These are phyloP conservation scores for Eupithecia pulchellata DNA, from an alignment of 2,888 invertebrate species.

Conservation along the genomic window DNA sequence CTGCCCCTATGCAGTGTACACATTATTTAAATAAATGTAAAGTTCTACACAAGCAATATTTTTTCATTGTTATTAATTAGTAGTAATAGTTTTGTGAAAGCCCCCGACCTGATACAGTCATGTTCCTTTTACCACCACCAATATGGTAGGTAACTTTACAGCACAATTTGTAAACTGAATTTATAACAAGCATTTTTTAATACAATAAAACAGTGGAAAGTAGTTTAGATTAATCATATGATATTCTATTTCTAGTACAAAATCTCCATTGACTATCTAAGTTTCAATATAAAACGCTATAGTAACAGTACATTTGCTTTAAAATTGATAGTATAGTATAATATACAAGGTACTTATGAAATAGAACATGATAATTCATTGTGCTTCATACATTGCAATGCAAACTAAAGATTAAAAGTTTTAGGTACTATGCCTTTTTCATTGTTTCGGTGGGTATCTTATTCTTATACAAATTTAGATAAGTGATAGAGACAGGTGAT, in stretches of 20 bases:
- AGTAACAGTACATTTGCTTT: conserved; percentile 21
- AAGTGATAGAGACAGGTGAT: conserved; percentile 15
- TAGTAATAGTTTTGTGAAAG: no score
- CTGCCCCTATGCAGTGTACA: background rate
- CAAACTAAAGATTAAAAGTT: conserved; percentile 23
- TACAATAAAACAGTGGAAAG: conserved; percentile 8
- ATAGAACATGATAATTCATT: conserved; percentile 17
- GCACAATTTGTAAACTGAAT: conserved; percentile 16
- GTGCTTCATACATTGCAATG: conserved; percentile 32
- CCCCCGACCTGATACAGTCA: background rate
- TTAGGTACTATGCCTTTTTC: conserved; percentile 20
- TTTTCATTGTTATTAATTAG: background rate
- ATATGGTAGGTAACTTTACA: background rate
- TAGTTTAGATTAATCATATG: background rate
- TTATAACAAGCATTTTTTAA: conserved; percentile 26
- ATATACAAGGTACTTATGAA: conserved; percentile 27
- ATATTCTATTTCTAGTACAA: conserved; percentile 38
- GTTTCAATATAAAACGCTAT: conserved; percentile 36
- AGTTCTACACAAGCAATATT: background rate
- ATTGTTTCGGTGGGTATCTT: conserved; percentile 35
- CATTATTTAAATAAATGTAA: background rate
- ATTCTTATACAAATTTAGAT: conserved; percentile 28
- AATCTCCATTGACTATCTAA: conserved; percentile 34
- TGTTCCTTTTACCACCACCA: background rate
- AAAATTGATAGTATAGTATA: conserved; percentile 22